phyloP scores from a whole-genome alignment of 1,140 invertebrate genomes.

The Heliconius melpomene region DNA sequence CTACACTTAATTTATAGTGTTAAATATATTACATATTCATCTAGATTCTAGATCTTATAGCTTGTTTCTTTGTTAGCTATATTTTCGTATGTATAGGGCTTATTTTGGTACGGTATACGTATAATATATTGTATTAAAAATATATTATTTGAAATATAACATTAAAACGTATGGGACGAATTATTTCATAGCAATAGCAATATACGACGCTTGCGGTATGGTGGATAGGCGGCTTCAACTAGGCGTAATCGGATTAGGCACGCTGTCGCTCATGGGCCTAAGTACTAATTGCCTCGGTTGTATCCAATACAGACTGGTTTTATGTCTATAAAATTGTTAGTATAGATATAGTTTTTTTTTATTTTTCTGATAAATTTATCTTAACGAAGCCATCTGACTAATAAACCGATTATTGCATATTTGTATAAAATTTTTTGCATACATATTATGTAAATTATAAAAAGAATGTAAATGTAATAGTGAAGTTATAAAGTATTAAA shows the following conservation, averaged over 20 bases:
- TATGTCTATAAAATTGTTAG: conserved; percentile 42
- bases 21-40: background rate
- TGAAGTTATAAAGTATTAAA: background rate
- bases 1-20: background rate
- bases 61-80: background rate
- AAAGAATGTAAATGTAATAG: background rate
- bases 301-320: conserved; percentile 61
- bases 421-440: background rate
- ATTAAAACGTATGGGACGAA: background rate
- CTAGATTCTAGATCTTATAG: background rate
- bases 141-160: background rate
- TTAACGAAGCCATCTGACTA: background rate
- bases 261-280: conserved; percentile 70
- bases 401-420: background rate
- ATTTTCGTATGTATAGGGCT: no score
- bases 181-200: background rate
- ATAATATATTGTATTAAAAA: background rate
- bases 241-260: conserved; percentile 72
- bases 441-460: conserved; percentile 14
- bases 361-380: background rate
- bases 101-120: background rate
- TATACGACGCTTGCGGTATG: background rate
- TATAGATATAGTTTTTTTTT: background rate
- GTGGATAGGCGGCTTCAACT: conserved; percentile 25
- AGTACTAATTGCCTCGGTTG: conserved; percentile 73